phyloP scores from a whole-genome alignment of 2,797 vertebrate genomes.

The Lerista edwardsae region DNA sequence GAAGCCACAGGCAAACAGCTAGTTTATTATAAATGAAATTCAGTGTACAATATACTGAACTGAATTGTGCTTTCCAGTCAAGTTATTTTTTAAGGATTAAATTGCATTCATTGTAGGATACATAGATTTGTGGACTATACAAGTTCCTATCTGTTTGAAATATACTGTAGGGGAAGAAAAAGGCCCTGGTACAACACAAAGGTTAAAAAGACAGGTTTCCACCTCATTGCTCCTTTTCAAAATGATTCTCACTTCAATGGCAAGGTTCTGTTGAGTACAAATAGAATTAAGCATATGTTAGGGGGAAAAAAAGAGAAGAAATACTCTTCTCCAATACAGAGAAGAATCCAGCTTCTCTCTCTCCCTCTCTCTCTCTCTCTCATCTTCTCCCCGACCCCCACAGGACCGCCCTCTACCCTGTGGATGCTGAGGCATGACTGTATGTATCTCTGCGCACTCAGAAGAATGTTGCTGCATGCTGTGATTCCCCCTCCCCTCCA shows the following conservation, averaged over 20 bases:
- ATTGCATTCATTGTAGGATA: slow-evolving; percentile 71
- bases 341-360: slow-evolving; percentile 34
- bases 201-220: slow-evolving; percentile 74
- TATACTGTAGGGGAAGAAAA: no score
- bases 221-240: slow-evolving; percentile 72
- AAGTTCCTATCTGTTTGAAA: slow-evolving; percentile 67
- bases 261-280: slow-evolving; percentile 67
- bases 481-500: neutral
- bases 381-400: no score
- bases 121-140: slow-evolving; percentile 60
- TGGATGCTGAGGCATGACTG: no score
- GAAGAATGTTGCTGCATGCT: neutral
- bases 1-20: no score
- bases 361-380: no score
- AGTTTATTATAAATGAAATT: slow-evolving; percentile 71
- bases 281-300: slow-evolving; percentile 64
- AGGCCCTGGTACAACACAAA: slow-evolving; percentile 59
- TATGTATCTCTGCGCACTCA: slow-evolving; percentile 12
- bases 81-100: slow-evolving; percentile 74
- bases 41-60: slow-evolving; percentile 52
- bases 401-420: no score
- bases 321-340: slow-evolving; percentile 58
- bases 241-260: slow-evolving; percentile 52
- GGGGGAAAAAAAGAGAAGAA: no score
- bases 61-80: slow-evolving; percentile 74